Percentiles rank a stretch among this genome's conserved stretches.
Evolutionary conservation across 2,113 vertebrate species (phyloP).

Genomic region (Cardinalis cardinalis): DNA sequence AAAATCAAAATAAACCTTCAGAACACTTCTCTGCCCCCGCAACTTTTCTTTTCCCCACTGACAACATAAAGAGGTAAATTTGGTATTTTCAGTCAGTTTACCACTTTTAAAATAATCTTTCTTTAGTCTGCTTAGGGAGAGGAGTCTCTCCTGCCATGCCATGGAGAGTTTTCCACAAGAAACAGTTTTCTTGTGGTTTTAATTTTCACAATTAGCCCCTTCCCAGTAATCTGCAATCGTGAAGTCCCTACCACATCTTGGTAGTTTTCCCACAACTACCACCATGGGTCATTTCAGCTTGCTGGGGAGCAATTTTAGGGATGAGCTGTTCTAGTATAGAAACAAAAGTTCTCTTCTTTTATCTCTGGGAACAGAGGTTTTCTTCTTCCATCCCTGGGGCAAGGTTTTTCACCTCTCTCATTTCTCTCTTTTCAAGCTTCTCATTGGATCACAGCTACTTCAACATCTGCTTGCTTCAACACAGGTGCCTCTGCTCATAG

Average conservation of each 20-base stretch:
- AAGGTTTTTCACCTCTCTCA: background rate
- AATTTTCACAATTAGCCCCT: background rate
- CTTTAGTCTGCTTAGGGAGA: background rate
- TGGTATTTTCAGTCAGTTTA: background rate
- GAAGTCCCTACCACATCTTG: background rate
- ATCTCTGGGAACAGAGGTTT: background rate
- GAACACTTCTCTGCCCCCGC: background rate
- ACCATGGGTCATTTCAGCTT: background rate
- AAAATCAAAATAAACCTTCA: background rate
- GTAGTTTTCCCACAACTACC: background rate
- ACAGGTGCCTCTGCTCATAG: background rate
- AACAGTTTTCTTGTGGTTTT: background rate
- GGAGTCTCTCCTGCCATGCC: background rate
- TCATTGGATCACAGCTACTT: background rate
- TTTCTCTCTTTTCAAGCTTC: background rate
- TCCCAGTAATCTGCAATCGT: background rate
- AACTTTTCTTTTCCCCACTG: background rate
- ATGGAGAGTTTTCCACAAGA: background rate
- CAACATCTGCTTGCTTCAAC: background rate
- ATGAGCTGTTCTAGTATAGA: background rate
- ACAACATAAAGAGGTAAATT: background rate
- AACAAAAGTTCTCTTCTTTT: background rate
- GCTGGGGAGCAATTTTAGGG: background rate
- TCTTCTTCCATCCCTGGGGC: background rate
- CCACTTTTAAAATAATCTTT: background rate